A percentile compares a stretch with the other conserved stretches of the same genome.
Evolutionary conservation across 2,113 vertebrate genomes (phyloP).

Genomic region (Acanthisitta chloris): DNA sequence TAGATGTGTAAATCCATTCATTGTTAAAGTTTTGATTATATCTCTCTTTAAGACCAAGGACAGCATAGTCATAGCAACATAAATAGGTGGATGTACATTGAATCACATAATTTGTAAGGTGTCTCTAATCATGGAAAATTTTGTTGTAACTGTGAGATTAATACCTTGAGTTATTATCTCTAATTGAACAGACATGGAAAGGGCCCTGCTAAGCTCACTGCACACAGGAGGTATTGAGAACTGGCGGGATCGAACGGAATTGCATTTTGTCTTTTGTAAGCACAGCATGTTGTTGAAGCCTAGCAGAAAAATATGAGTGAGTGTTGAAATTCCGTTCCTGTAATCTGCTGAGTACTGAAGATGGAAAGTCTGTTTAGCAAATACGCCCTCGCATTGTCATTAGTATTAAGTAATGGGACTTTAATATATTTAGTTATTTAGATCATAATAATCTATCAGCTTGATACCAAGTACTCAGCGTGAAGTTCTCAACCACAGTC

Average conservation of each 20-base stretch:
- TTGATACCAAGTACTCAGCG: conserved; percentile 46
- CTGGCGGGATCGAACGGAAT: conserved; percentile 4
- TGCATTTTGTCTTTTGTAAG: conserved; percentile 60
- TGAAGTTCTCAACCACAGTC: background rate
- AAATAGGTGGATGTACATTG: conserved; percentile 42
- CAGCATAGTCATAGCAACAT: conserved; percentile 48
- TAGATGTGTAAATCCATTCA: conserved; percentile 72
- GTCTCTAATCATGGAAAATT: conserved; percentile 58
- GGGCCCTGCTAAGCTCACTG: conserved; percentile 48
- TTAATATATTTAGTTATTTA: conserved; percentile 66
- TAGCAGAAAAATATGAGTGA: conserved; percentile 64
- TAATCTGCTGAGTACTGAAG: conserved; percentile 64
- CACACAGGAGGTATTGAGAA: conserved; percentile 44
- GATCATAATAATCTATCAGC: conserved; percentile 42
- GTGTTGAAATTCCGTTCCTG: conserved; percentile 49
- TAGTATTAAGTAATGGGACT: conserved; percentile 53
- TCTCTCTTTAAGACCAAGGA: conserved; percentile 56
- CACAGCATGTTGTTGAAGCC: conserved; percentile 53
- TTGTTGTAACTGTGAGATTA: conserved; percentile 66
- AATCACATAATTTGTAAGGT: conserved; percentile 42
- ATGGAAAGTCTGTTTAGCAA: conserved; percentile 33
- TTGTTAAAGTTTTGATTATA: conserved; percentile 52
- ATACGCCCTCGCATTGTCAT: conserved; percentile 21
- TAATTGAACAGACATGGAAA: conserved; percentile 70
- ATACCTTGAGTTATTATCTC: conserved; percentile 67